Evolutionary conservation across 2,113 vertebrate genomes (phyloP), one percentile per base, ranked within the genome.

Genomic region (Cololabis saira): DNA sequence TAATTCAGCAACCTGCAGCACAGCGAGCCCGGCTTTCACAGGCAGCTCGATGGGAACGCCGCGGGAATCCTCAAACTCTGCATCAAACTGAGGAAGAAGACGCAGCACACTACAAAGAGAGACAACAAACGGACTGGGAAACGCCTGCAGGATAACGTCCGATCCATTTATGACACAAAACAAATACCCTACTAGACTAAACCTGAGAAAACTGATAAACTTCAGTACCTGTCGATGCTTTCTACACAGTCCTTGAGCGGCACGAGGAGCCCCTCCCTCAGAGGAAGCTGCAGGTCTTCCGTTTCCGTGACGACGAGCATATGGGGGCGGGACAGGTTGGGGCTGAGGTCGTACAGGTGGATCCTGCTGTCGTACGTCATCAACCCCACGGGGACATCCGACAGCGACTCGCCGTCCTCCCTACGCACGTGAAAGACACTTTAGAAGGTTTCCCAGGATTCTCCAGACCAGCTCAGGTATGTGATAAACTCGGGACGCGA

Each of bases 231-330:
- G 60, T 88, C 56, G 3, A 93, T 11, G 16, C 60, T 67, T 65
- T 90, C 66, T 14, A 76, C 60, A 12, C 89, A 90, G 77, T 92
- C 90, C 66, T 44, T 84, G 3, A 93, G 83, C 3, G 92, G 63
- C 57, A 93, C 91, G 67, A 94, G 85, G 14, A 94, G 92, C 27
- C 93, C 93, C 27, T 91, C 87, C 59, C 70, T 82, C 75, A 93
- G 71, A 42, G 93, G 93, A 66, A 93, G 90, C 41, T 93, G 90
- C 53, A 94, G 57, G 21, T 94, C 92, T 0, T 91, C 87, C 0
- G 84, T 80, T 13, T 94, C 92, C 1, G 87, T 87, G 79, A 94
- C 68, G 47, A 94, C 88, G 83, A 94, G 88, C 93, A 94, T 94
- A 80, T 92, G 93, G 11, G 93, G 93, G 41, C 92, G 93, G 57